Percentiles rank a stretch among this genome's conserved stretches.
Evolutionary conservation across 2,797 vertebrate genomes (phyloP).

Genomic region (Hydrolagus colliei): DNA sequence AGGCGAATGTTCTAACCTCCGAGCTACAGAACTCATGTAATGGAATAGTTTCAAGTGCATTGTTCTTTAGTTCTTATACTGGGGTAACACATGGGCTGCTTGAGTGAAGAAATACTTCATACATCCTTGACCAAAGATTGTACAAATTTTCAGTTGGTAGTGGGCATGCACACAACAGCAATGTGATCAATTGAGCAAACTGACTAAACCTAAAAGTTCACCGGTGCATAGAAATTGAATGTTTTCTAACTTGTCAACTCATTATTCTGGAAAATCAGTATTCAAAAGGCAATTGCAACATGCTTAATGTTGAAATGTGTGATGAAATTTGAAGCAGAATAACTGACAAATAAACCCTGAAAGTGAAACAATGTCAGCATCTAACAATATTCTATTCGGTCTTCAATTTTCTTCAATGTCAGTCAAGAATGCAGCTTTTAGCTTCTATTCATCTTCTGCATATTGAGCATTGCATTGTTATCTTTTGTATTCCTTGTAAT

Average conservation of each 20-base stretch:
- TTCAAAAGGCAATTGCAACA: background rate
- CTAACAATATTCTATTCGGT: background rate
- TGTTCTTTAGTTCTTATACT: background rate
- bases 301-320: background rate
- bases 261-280: slow-evolving; percentile 4
- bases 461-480: background rate
- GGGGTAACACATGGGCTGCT: too few species aligned
- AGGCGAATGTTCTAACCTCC: too few species aligned
- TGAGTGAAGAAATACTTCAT: background rate
- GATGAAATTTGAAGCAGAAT: background rate
- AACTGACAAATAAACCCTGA: background rate
- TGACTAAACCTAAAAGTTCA: background rate
- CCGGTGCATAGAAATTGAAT: background rate
- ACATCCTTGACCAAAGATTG: background rate
- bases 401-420: background rate
- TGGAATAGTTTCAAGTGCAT: background rate
- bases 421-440: background rate
- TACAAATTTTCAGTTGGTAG: background rate
- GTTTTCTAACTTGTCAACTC: slow-evolving; percentile 1
- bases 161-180: background rate
- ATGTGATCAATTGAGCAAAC: background rate
- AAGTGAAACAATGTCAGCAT: background rate
- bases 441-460: background rate
- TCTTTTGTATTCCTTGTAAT: background rate
- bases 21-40: too few species aligned